These are phyloP conservation scores for Botia kubotai DNA, from an alignment of 2,797 vertebrate species.

Conservation along the genomic window DNA sequence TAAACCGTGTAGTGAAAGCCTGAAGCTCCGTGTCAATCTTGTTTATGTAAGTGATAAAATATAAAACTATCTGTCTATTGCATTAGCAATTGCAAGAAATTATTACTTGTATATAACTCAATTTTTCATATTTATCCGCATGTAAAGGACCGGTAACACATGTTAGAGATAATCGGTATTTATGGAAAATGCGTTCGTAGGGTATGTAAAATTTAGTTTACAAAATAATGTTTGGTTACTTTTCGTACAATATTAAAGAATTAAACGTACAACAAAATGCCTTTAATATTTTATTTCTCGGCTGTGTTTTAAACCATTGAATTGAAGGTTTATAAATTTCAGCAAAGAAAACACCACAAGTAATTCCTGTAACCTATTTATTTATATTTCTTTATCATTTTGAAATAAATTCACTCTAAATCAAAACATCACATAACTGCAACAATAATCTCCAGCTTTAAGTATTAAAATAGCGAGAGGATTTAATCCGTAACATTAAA, in stretches of 20 bases:
- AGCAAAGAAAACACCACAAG: constrained; percentile 4
- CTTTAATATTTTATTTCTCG: constrained; percentile 86
- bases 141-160: constrained; percentile 97
- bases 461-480: not conserved
- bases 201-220: constrained; percentile 98
- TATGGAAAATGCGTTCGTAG: constrained; percentile 98
- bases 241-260: constrained; percentile 99
- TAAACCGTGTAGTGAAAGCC: constrained; percentile 99
- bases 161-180: constrained; percentile 99
- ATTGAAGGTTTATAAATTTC: constrained; percentile 8
- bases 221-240: constrained; percentile 99
- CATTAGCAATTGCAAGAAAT: constrained; percentile 93
- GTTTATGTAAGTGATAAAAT: constrained; percentile 99
- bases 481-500: constrained; percentile 1
- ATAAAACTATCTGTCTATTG: constrained; percentile 94
- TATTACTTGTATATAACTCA: constrained; percentile 97
- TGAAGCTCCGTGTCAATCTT: constrained; percentile 99
- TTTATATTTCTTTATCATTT: constrained; percentile 11
- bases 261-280: constrained; percentile 89
- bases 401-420: constrained; percentile 5
- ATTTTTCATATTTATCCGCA: constrained; percentile 99
- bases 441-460: not conserved
- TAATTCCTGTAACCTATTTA: constrained; percentile 5
- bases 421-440: not conserved
- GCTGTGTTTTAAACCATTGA: constrained; percentile 57